Evolutionary conservation across 1,140 invertebrate genomes (phyloP).

Genomic region (Ephestia elutella): DNA sequence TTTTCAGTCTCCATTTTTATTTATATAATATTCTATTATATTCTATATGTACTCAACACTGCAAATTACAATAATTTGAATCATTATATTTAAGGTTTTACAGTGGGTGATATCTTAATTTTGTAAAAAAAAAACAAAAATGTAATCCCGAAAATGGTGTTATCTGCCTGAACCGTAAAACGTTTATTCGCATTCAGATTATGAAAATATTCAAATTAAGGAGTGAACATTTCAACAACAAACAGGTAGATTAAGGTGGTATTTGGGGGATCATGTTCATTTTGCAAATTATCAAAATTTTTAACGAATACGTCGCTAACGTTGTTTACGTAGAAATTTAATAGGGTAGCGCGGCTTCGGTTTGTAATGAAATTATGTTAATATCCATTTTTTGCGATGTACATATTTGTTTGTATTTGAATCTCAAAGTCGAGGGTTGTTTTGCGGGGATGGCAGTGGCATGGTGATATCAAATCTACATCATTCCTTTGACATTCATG

Average conservation of each 20-base stretch:
- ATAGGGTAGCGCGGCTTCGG: not conserved
- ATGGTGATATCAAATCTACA: not conserved
- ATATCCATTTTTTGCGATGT: not conserved
- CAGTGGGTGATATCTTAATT: too few species aligned
- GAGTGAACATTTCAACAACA: conserved; percentile 1
- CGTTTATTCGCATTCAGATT: conserved; percentile 2
- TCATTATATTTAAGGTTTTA: too few species aligned
- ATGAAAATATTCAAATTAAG: conserved; percentile 2
- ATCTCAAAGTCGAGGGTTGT: not conserved
- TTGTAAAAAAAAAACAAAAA: too few species aligned
- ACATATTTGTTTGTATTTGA: not conserved
- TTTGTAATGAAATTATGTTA: not conserved
- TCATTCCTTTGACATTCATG: conserved; percentile 12
- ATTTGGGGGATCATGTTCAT: not conserved
- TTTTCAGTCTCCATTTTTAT: too few species aligned
- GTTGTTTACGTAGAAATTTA: not conserved
- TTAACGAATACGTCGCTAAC: not conserved
- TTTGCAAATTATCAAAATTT: conserved; percentile 2
- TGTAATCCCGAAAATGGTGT: too few species aligned
- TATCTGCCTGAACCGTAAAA: too few species aligned
- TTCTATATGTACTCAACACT: too few species aligned
- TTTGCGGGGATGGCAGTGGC: not conserved
- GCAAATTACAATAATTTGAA: too few species aligned
- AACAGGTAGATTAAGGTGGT: not conserved
- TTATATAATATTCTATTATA: too few species aligned